These are phyloP conservation scores for Puma concolor DNA, from an alignment of 2,113 vertebrate genomes.

Conservation along the genomic window DNA sequence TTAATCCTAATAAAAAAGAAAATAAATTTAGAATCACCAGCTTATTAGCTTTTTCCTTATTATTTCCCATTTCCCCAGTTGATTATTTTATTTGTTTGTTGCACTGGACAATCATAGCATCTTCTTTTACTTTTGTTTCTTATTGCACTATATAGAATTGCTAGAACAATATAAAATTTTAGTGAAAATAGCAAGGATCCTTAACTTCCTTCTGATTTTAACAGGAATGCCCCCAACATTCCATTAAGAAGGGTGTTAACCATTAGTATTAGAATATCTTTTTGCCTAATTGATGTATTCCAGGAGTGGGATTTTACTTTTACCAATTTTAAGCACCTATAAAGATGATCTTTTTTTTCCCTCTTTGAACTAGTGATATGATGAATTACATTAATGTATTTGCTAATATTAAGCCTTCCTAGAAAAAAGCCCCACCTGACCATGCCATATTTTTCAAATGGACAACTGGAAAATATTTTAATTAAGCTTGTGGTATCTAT, in stretches of 20 bases:
- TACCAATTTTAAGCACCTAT: not conserved
- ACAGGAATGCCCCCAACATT: not conserved
- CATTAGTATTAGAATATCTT: not conserved
- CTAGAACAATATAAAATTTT: not conserved
- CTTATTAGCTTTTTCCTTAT: not conserved
- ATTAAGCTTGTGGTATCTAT: not conserved
- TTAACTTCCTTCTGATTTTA: constrained; percentile 13
- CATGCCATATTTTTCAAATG: not conserved
- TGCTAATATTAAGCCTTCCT: not conserved
- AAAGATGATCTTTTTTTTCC: not conserved
- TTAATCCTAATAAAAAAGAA: not conserved
- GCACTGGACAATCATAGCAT: not conserved
- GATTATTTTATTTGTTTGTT: not conserved
- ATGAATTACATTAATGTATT: constrained; percentile 1
- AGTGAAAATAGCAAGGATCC: not conserved
- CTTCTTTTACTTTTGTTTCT: constrained; percentile 40
- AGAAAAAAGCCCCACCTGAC: not conserved
- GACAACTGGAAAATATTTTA: not conserved
- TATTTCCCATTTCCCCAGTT: constrained; percentile 1
- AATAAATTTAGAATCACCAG: not conserved
- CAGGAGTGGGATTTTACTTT: not conserved
- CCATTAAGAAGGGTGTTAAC: not conserved
- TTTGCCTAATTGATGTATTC: not conserved
- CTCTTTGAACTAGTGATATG: not conserved
- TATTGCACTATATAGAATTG: not conserved